Evolutionary conservation across 1,140 invertebrate genomes (phyloP).

Genomic region (Calephelis nemesis): DNA sequence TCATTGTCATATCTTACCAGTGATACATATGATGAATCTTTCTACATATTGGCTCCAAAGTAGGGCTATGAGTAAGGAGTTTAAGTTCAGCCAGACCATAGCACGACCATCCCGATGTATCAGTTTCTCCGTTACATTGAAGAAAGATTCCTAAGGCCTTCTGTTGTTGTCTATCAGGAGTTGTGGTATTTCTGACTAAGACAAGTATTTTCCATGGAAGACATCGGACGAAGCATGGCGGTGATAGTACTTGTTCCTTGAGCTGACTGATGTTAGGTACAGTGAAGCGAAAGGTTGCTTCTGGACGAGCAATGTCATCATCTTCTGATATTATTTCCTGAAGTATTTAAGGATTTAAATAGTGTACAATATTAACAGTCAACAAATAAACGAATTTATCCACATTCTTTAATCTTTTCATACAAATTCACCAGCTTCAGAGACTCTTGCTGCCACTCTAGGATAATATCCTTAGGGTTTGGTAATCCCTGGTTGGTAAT

Average conservation of each 20-base stretch:
- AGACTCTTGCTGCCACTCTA: no score
- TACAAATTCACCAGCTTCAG: no score
- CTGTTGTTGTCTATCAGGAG: conserved; percentile 84
- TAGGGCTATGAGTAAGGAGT: conserved; percentile 90
- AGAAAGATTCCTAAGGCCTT: conserved; percentile 93
- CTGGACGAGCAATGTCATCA: conserved; percentile 93
- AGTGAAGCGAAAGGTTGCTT: conserved; percentile 94
- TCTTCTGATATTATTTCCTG: conserved; percentile 77
- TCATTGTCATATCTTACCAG: conserved; percentile 43
- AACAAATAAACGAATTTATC: no score
- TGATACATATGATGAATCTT: conserved; percentile 85
- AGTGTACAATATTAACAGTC: no score
- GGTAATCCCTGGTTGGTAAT: no score
- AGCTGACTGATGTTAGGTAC: conserved; percentile 94
- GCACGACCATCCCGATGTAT: conserved; percentile 97
- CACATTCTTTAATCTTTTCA: no score
- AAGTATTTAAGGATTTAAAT: background rate
- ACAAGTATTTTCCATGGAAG: conserved; percentile 99
- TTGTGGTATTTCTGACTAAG: conserved; percentile 90
- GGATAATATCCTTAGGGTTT: no score
- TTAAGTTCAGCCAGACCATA: conserved; percentile 95
- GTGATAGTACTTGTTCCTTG: conserved; percentile 93
- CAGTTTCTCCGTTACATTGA: conserved; percentile 95
- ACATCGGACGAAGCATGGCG: conserved; percentile 95
- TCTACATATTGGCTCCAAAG: conserved; percentile 87